phyloP scores from a whole-genome alignment of 2,797 vertebrate genomes.

The Chelmon rostratus region DNA sequence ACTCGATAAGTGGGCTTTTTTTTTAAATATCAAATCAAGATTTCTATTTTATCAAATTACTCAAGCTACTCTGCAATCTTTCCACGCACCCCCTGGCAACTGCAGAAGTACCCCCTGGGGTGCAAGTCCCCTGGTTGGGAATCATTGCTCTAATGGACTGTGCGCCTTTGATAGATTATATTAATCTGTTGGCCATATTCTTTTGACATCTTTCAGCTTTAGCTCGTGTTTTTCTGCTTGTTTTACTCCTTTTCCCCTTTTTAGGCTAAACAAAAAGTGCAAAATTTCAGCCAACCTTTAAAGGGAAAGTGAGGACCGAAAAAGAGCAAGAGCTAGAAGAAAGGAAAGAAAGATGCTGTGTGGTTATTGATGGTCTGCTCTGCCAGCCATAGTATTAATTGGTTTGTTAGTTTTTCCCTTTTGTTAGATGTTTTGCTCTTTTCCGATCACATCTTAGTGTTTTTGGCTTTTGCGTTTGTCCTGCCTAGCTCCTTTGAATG shows the following conservation, averaged over 20 bases:
- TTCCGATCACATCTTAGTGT: constrained; percentile 52
- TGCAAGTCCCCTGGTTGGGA: constrained; percentile 12
- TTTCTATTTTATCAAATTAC: constrained; percentile 11
- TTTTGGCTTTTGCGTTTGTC: constrained; percentile 58
- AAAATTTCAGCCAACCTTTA: constrained; percentile 12
- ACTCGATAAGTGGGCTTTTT: not conserved
- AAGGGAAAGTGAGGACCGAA: constrained; percentile 7
- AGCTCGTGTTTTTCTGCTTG: not conserved
- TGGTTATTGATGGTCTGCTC: constrained; percentile 15
- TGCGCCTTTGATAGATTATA: constrained; percentile 41
- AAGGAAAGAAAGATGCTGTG: constrained; percentile 7
- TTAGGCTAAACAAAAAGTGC: not conserved
- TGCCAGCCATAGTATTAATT: constrained; percentile 25
- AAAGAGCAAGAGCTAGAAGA: constrained; percentile 12
- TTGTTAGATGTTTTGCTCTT: constrained; percentile 55
- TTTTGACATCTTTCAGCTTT: constrained; percentile 23
- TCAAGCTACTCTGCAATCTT: constrained; percentile 11
- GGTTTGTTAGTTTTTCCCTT: constrained; percentile 63
- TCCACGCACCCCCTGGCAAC: not conserved
- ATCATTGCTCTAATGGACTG: constrained; percentile 25
- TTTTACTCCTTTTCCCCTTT: constrained; percentile 2
- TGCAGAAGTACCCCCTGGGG: constrained; percentile 21
- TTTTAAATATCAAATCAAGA: not conserved
- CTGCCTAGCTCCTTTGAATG: constrained; percentile 72
- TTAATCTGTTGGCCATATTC: constrained; percentile 18